phyloP scores from a whole-genome alignment of 2,113 vertebrate species.

The Orycteropus afer region DNA sequence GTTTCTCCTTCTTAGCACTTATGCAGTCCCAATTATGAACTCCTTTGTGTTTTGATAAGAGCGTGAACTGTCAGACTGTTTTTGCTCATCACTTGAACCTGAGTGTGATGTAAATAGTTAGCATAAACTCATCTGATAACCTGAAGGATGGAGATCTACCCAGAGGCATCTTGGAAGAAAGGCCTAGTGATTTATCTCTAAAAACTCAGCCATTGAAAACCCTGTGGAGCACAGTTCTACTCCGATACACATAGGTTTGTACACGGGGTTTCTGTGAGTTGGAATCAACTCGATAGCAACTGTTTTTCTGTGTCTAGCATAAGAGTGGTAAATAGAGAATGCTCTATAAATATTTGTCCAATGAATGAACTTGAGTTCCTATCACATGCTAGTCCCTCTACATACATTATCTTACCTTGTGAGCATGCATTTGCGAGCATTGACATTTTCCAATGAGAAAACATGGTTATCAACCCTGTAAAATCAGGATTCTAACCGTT shows the following conservation, averaged over 20 bases:
- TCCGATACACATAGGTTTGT: too few relatives aligned
- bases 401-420: background rate
- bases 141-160: background rate
- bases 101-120: background rate
- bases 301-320: too few relatives aligned
- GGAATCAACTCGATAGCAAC: too few relatives aligned
- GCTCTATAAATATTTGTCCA: too few relatives aligned
- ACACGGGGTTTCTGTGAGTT: too few relatives aligned
- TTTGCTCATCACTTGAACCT: background rate
- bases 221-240: background rate
- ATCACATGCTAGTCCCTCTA: too few relatives aligned
- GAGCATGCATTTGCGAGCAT: fast-evolving
- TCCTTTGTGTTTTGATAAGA: background rate
- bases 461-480: background rate
- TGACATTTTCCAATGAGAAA: background rate
- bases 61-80: background rate
- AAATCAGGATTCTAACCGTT: background rate
- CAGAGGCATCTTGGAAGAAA: too few relatives aligned
- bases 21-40: too few relatives aligned
- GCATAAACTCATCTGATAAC: background rate
- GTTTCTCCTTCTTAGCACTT: background rate
- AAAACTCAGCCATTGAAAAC: background rate
- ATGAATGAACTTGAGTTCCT: background rate
- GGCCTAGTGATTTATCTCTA: too few relatives aligned
- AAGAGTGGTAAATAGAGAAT: too few relatives aligned